A percentile compares a stretch with the other conserved stretches of the same genome.
Conservation (phyloP, 2,113 vertebrate genomes). For the Tinamus guttatus region DNA sequence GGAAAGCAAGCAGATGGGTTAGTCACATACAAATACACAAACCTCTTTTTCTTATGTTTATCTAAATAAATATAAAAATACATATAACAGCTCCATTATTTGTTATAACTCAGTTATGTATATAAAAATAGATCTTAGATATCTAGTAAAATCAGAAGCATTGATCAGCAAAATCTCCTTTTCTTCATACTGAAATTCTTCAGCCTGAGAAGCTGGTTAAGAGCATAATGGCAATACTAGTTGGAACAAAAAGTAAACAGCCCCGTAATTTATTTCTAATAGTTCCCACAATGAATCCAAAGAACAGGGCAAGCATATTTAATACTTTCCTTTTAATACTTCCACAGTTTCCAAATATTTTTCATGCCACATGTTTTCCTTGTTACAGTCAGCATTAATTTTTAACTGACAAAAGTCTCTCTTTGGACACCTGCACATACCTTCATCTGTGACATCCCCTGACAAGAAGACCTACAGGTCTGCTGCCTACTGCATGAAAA, state of each 20-base stretch:
- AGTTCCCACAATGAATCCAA: not conserved
- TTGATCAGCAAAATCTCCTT: not conserved
- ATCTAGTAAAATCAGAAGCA: not conserved
- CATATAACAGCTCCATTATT: not conserved
- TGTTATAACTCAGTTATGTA: not conserved
- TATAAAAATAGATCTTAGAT: not conserved
- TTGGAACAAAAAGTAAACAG: no score
- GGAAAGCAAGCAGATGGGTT: not conserved
- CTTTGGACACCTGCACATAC: not conserved
- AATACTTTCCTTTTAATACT: not conserved
- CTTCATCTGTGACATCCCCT: not conserved
- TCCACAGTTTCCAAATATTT: not conserved
- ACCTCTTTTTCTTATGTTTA: not conserved
- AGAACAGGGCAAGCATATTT: not conserved
- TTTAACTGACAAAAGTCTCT: not conserved
- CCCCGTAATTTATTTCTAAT: not conserved
- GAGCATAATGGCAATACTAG: no score
- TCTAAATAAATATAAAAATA: not conserved
- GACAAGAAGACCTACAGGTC: not conserved
- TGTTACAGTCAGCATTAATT: not conserved
- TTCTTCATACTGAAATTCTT: not conserved
- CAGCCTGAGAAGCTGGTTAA: not conserved
- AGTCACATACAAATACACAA: not conserved
- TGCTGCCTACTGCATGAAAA: fast-evolving
- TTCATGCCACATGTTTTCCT: not conserved